A percentile compares a stretch with the other conserved stretches of the same genome.
Conservation (phyloP, 2,888 invertebrate genomes). For the Schizotus pectinicornis region DNA sequence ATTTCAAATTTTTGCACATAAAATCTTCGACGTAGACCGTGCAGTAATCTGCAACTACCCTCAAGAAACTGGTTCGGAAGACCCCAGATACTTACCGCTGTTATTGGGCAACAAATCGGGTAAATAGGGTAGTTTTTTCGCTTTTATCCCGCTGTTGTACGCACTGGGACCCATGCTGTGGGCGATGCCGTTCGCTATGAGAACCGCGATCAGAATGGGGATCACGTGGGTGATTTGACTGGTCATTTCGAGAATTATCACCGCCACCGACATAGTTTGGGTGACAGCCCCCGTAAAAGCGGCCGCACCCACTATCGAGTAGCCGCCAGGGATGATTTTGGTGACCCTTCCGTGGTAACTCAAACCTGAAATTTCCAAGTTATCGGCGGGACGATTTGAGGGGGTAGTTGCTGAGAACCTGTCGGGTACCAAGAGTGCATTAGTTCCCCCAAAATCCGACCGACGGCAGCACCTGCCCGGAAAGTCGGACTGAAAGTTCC, state of each 20-base stretch:
- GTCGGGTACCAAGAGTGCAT: constrained; percentile 91
- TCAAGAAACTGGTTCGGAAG: neutral
- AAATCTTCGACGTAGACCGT: constrained; percentile 94
- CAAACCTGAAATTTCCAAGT: constrained; percentile 56
- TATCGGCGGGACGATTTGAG: no score
- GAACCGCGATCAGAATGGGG: constrained; percentile 92
- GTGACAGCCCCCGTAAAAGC: constrained; percentile 96
- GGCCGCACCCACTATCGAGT: constrained; percentile 93
- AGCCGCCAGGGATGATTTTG: constrained; percentile 90
- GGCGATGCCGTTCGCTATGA: constrained; percentile 92
- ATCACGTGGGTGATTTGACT: constrained; percentile 96
- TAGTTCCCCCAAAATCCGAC: constrained; percentile 90
- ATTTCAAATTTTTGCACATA: constrained; percentile 87
- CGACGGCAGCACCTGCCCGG: constrained; percentile 93
- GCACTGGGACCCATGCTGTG: constrained; percentile 91
- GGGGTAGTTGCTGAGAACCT: constrained; percentile 17
- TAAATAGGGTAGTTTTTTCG: constrained; percentile 94
- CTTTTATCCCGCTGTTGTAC: constrained; percentile 95
- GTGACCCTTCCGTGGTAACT: constrained; percentile 82
- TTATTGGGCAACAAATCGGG: constrained; percentile 90
- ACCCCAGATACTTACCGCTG: constrained; percentile 58
- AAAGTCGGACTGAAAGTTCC: constrained; percentile 98
- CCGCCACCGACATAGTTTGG: constrained; percentile 94
- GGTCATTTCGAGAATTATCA: constrained; percentile 95
- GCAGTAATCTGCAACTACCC: constrained; percentile 74